These are phyloP conservation scores for Centrocercus urophasianus DNA, from an alignment of 2,113 vertebrate genomes.

Conservation along the genomic window DNA sequence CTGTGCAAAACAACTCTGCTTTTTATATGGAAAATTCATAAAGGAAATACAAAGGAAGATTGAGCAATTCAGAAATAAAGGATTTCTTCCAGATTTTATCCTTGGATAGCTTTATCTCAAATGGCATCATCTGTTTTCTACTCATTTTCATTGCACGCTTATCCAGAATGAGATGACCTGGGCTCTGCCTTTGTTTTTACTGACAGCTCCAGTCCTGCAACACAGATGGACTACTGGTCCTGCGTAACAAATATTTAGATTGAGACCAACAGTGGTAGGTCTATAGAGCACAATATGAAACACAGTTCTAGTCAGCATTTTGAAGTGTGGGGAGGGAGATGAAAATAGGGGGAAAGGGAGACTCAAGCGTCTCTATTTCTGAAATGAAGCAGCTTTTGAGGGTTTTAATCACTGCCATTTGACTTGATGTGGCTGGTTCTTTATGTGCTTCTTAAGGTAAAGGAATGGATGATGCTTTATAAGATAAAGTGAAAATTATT, in stretches of 20 bases:
- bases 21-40: constrained; percentile 18
- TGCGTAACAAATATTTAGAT: background rate
- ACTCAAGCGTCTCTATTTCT: background rate
- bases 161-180: background rate
- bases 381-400: background rate
- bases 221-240: background rate
- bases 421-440: background rate
- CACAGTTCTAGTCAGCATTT: background rate
- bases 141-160: background rate
- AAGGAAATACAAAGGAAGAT: constrained; percentile 7
- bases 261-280: background rate
- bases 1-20: background rate
- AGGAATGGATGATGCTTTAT: too few species aligned
- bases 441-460: background rate
- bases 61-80: constrained; percentile 20
- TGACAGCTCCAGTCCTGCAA: background rate
- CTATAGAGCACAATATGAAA: background rate
- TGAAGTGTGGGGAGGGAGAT: background rate
- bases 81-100: constrained; percentile 14
- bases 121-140: background rate
- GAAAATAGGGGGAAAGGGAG: background rate
- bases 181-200: background rate
- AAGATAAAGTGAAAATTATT: background rate
- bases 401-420: background rate
- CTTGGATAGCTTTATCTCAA: background rate